Conservation (phyloP, 2,113 vertebrate genomes). For the Coturnix japonica region DNA sequence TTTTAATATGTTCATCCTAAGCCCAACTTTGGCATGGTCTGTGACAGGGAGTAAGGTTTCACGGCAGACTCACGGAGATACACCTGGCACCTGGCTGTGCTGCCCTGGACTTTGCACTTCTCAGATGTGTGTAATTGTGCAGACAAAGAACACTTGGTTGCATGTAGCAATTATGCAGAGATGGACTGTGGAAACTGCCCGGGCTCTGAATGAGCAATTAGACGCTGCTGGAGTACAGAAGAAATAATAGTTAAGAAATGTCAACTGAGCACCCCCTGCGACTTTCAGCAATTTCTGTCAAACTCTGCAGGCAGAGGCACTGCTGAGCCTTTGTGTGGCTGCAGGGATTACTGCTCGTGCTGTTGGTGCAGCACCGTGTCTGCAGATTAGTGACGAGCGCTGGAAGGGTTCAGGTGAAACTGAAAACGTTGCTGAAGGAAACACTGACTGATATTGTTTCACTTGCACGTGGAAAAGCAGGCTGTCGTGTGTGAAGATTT, state of each 20-base stretch:
- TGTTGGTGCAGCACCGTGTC: not conserved
- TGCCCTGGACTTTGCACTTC: not conserved
- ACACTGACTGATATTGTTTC: not conserved
- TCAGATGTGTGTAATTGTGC: not conserved
- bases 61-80: not conserved
- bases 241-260: conserved; percentile 28
- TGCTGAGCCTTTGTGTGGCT: conserved; percentile 18
- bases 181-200: not conserved
- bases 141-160: not conserved
- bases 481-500: not conserved
- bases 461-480: not conserved
- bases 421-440: not conserved
- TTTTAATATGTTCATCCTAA: not conserved
- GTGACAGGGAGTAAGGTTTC: rapidly evolving
- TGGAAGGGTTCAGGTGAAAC: not conserved
- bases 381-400: not conserved
- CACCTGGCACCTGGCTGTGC: not conserved
- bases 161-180: not conserved
- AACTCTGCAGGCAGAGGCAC: conserved; percentile 33
- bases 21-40: not conserved
- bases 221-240: not conserved
- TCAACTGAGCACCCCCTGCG: not conserved
- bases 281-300: not conserved
- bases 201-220: not conserved
- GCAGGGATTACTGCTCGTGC: not conserved